Evolutionary conservation across 2,113 vertebrate genomes (phyloP).

Genomic region (Pomatostomus ruficeps): DNA sequence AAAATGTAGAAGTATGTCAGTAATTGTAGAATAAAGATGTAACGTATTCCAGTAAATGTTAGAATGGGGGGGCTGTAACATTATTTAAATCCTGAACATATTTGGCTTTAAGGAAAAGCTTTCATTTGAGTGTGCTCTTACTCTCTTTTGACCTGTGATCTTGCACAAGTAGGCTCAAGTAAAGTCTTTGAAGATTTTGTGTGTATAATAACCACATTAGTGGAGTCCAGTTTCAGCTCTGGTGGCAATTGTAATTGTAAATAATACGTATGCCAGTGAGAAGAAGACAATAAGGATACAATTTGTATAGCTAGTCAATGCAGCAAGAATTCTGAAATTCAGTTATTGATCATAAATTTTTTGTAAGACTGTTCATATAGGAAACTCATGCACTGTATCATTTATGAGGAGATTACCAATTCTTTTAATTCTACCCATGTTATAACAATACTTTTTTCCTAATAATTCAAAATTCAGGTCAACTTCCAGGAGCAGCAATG

Average conservation of each 20-base stretch:
- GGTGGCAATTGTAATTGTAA: neutral
- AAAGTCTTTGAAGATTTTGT: neutral
- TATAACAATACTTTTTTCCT: neutral
- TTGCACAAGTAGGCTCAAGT: neutral
- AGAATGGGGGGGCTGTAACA: neutral
- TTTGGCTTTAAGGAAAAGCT: neutral
- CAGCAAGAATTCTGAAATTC: neutral
- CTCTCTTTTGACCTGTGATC: neutral
- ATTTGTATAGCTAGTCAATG: neutral
- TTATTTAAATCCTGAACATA: neutral
- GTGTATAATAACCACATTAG: neutral
- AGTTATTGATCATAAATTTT: neutral
- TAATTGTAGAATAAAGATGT: neutral
- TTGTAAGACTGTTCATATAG: neutral
- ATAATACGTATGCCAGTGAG: neutral
- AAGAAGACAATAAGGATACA: neutral
- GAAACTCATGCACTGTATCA: neutral
- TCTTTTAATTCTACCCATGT: neutral
- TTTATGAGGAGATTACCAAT: neutral
- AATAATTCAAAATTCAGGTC: neutral
- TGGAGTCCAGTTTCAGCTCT: neutral
- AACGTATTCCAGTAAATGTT: neutral
- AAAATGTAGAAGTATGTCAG: too few relatives aligned
- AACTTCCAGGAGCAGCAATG: neutral
- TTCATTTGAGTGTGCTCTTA: neutral